Base-by-base conservation (phyloP, 2,113 vertebrate genomes). In the Promerops cafer region DNA sequence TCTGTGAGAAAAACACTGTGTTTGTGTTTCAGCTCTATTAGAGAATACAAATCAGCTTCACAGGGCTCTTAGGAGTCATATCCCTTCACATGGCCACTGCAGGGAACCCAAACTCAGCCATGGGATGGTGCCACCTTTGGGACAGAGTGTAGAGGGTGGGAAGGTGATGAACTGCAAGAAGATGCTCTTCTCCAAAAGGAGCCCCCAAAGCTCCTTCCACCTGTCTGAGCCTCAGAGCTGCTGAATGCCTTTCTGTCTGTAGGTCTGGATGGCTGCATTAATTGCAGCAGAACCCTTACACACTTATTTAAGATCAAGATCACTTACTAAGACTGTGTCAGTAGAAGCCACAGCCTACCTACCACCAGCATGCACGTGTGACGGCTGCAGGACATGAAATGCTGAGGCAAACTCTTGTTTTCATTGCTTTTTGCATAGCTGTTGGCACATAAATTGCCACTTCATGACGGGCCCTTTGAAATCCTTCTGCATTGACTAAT, bases 401-500 rank as follows among this genome's bases (percentile, higher is more conserved):
- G 30, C n/a, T 57, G 42, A 52, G 37, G 77, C 56, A 72, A 93
- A 89, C 2, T 4, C 44, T 68, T 81, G 47, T 71, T 95, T 91
- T 66, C 79, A 40, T 53, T 56, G 39, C 57, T 53, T 78, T 75
- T 27, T 78, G 79, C 74, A 5, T 49, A 72, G 91, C 76, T 82
- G 72, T 20, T 92, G 76, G 83, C 83, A 95, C 76, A 92, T 92
- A 95, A 93, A 95, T 95, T 79, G 87, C 88, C 77, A 78, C 80
- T 93, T 93, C 57, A 10, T 69, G 79, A 82, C 11, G 69, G 52
- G 53, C 33, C 49, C 80, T 81, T 44, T 71, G 85, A 66, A 81
- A 92, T 83, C 86, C 68, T 59, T 82, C 50, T 59, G 86, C 86
- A 65, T 72, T 93, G 96, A 82, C 65, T 74, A 84, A 87, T 33